Conservation (phyloP, 2,797 vertebrate species). For the Fistularia tabacaria region DNA sequence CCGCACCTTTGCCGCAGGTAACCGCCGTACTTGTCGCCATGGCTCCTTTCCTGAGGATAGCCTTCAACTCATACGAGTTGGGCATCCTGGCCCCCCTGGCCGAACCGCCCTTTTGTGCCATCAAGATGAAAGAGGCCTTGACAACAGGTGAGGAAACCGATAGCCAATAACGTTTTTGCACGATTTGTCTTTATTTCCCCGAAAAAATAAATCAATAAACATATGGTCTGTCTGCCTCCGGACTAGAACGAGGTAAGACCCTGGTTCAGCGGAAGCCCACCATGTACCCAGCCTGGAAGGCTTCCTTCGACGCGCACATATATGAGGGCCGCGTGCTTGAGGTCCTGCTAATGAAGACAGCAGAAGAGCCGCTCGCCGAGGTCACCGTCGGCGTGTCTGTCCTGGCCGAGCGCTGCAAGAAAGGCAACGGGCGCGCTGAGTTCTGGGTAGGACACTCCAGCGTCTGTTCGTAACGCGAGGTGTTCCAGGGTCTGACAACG, state of each 20-base stretch:
- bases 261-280: slow-evolving; percentile 94
- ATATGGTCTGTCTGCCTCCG: not conserved
- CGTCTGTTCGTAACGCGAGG: slow-evolving; percentile 1
- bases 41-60: slow-evolving; percentile 94
- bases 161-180: too few relatives aligned
- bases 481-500: slow-evolving; percentile 13
- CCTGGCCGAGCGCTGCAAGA: slow-evolving; percentile 95
- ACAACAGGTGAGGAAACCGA: slow-evolving; percentile 82
- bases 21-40: slow-evolving; percentile 68
- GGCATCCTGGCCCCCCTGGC: slow-evolving; percentile 73
- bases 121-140: slow-evolving; percentile 95
- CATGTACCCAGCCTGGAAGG: slow-evolving; percentile 96
- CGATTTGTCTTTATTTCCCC: too few relatives aligned
- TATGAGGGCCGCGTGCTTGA: slow-evolving; percentile 96
- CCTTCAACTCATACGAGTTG: slow-evolving; percentile 91
- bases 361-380: slow-evolving; percentile 90
- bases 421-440: slow-evolving; percentile 90
- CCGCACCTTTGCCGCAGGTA: slow-evolving; percentile 48
- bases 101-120: slow-evolving; percentile 91
- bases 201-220: not conserved
- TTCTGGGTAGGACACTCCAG: slow-evolving; percentile 86
- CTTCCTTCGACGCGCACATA: slow-evolving; percentile 93
- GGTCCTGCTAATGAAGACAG: slow-evolving; percentile 91
- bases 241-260: slow-evolving; percentile 91
- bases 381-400: slow-evolving; percentile 93